phyloP scores from a whole-genome alignment of 2,888 invertebrate genomes.

The Platycnemis pennipes region DNA sequence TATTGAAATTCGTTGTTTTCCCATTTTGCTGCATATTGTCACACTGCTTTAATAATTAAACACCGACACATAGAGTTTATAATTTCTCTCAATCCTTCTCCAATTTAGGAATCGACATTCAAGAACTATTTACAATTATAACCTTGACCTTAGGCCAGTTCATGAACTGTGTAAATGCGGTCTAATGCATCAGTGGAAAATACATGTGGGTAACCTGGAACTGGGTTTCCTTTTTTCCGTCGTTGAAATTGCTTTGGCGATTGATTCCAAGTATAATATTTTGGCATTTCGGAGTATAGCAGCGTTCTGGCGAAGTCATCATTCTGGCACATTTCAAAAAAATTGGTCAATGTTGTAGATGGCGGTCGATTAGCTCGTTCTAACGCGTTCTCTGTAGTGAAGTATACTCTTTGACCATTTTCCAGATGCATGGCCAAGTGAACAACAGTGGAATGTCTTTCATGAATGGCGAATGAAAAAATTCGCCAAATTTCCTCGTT shows the following conservation, averaged over 20 bases:
- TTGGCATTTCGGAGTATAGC: slow-evolving; percentile 72
- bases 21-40: too few relatives aligned
- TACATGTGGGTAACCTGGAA: not conserved
- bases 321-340: slow-evolving; percentile 70
- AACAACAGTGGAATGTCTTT: slow-evolving; percentile 65
- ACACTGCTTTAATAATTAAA: too few relatives aligned
- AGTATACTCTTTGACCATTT: slow-evolving; percentile 75
- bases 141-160: too few relatives aligned
- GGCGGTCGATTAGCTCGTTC: slow-evolving; percentile 71
- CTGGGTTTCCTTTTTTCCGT: not conserved
- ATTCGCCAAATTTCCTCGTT: slow-evolving; percentile 49
- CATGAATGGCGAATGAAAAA: slow-evolving; percentile 61
- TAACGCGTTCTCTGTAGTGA: slow-evolving; percentile 75
- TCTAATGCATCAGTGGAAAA: not conserved
- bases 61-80: too few relatives aligned
- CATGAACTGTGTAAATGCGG: not conserved
- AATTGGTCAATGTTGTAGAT: slow-evolving; percentile 71
- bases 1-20: too few relatives aligned
- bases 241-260: not conserved
- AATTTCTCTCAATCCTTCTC: too few relatives aligned
- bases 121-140: too few relatives aligned
- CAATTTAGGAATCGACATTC: too few relatives aligned
- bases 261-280: slow-evolving; percentile 69
- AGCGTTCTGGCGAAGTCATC: slow-evolving; percentile 71
- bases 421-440: slow-evolving; percentile 70